Percentiles rank a stretch among this genome's conserved stretches.
phyloP scores from a whole-genome alignment of 1,140 invertebrate species.

The Tyrophagus putrescentiae region DNA sequence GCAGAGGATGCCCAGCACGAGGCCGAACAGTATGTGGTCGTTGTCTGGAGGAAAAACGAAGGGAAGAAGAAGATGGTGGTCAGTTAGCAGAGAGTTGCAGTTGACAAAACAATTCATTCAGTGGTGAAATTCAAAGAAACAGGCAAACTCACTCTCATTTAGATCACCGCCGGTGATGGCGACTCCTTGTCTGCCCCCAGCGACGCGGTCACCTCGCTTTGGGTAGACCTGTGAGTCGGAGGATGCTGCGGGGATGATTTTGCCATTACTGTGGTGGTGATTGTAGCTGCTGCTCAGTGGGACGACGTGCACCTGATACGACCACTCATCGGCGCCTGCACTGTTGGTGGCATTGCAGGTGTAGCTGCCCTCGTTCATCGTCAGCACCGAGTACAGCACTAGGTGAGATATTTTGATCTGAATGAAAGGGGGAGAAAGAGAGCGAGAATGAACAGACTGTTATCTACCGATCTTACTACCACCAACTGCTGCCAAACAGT shows the following conservation, averaged over 20 bases:
- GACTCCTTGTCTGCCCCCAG: no score
- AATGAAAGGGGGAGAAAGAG: not conserved
- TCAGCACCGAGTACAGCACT: conserved; percentile 9
- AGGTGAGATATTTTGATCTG: conserved; percentile 15
- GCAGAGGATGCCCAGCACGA: conserved; percentile 22
- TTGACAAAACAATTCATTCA: no score
- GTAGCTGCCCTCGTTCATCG: conserved; percentile 12
- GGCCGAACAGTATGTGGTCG: conserved; percentile 15
- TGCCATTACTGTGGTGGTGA: not conserved
- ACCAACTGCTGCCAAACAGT: no score
- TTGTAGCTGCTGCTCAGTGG: no score
- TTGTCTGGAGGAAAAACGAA: not conserved
- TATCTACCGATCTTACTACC: not conserved
- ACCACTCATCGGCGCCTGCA: conserved; percentile 1
- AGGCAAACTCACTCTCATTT: no score
- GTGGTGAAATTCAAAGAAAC: no score
- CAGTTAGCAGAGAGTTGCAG: no score
- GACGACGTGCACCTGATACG: not conserved
- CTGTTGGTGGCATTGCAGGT: conserved; percentile 2
- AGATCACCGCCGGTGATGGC: no score
- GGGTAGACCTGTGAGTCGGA: not conserved
- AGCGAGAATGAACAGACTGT: not conserved
- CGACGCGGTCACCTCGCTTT: no score
- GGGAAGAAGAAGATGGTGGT: not conserved
- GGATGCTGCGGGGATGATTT: not conserved